Percentiles rank a stretch among this genome's conserved stretches.
phyloP scores from a whole-genome alignment of 2,113 vertebrate species.

The Sinocyclocheilus anshuiensis region DNA sequence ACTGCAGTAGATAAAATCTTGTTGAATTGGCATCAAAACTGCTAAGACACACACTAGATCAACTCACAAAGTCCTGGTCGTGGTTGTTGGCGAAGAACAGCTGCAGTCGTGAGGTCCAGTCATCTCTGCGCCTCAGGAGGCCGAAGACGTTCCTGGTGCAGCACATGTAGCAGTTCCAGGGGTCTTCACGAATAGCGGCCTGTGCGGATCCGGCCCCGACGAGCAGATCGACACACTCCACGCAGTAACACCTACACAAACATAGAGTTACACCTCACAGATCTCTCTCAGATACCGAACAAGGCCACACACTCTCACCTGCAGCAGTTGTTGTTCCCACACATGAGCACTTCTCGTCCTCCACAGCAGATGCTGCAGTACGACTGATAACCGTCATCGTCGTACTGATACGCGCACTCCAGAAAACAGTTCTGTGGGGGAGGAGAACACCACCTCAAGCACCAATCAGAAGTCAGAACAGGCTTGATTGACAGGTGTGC shows the following conservation, averaged over 20 bases:
- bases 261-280: neutral
- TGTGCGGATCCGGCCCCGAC: constrained; percentile 90
- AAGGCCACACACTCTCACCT: constrained; percentile 73
- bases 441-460: constrained; percentile 23
- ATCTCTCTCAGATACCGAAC: neutral
- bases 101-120: constrained; percentile 94
- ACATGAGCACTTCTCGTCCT: constrained; percentile 97
- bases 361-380: constrained; percentile 99
- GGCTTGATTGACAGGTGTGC: neutral
- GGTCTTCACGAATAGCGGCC: constrained; percentile 93
- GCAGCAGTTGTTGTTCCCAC: constrained; percentile 98
- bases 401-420: constrained; percentile 97
- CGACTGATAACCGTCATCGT: constrained; percentile 96
- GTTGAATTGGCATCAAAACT: neutral
- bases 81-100: constrained; percentile 99
- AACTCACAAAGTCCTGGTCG: constrained; percentile 97
- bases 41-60: neutral
- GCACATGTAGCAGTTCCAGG: constrained; percentile 99
- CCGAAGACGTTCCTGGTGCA: constrained; percentile 84
- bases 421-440: constrained; percentile 90
- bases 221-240: constrained; percentile 95
- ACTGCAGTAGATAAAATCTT: too few relatives aligned
- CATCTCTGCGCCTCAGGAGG: constrained; percentile 88
- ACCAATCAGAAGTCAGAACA: neutral
- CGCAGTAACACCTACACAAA: constrained; percentile 90